Evolutionary conservation across 2,888 invertebrate genomes (phyloP), one percentile per base, ranked within the genome.

Genomic region (Mongoloraphidia duomilia): DNA sequence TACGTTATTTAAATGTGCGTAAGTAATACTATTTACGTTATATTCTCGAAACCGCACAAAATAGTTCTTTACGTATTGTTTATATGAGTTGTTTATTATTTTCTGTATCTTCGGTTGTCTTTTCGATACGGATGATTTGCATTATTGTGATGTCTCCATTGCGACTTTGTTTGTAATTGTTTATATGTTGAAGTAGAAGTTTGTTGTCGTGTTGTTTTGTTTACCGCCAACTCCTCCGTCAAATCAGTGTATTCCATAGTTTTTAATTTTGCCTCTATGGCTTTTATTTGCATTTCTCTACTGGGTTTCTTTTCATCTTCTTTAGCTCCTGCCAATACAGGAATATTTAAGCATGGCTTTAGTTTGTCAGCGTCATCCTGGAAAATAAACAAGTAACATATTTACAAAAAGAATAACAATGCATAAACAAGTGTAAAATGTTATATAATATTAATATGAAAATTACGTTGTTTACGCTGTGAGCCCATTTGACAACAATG

Each of bases 201-300:
- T 26, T 26, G 26, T 26, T 26, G 26, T 26, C 26, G 26, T 1
- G 26, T 26, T 26, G 26, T 26, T 26, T 26, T 26, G 26, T 26
- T 26, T 26, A 26, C 26, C 3, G 26, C 26, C 26, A 26, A 26
- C 26, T 26, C 26, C 26, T 26, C 26, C 26, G 26, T 26, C 26
- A 26, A 26, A 26, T 26, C 26, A 6, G 26, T 26, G 26, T 26
- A 26, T 57, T 86, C 84, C 79, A 91, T 82, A 64, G 83, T 70
- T 61, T 84, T 87, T 1, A 92, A 68, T 65, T 92, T 91, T 0
- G 87, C 86, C 64, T 91, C 90, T 51, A 92, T 91, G 0, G 89
- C 89, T 61, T 84, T 84, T 55, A 92, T 91, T 49, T 89, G 85
- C 9, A 82, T 81, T 61, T 82, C 79, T 58, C 82, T 80, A 63